Base-by-base conservation (phyloP, 2,888 invertebrate genomes). In the Drosophila leonis region DNA sequence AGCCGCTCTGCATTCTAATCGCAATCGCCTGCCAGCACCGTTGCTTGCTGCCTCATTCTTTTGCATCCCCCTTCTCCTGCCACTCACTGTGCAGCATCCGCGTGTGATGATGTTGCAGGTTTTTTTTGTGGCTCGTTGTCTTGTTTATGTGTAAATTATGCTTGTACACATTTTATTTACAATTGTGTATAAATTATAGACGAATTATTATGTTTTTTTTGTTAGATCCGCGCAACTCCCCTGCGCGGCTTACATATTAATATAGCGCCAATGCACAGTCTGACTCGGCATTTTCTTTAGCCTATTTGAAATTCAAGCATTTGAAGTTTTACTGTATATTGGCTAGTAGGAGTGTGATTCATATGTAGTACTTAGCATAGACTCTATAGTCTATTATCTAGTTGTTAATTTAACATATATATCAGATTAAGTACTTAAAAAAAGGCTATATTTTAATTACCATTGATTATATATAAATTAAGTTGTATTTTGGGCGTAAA, bases 141-240 rank as follows among this genome's bases (percentile, higher is more conserved):
- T 84, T 85, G 84, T 85, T 85, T 85, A 89, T 88, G 86, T 87
- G 85, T 87, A 87, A 87, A 87, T 87, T 89, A 87, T 87, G 88
- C 85, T 89, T 80, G 85, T 88, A 89, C 90, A 87, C 89, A 89
- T 89, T 86, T 86, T 89, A 85, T 65, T 82, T 75, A 82, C 86
- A 89, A 89, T 89, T 89, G 84, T 89, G 90, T 87, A 88, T 86
- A 89, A 86, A 86, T 89, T 89, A 86, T 87, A 78, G 82, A 72
- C 76, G 83, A 87, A 89, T 84, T 86, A 87, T 89, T 82, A 78
- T 89, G 90, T 87, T 84, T 81, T 78, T 46, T 64, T 63, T 42
- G n/a, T 18, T 39, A 5, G 12, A 29, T 41, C 31, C 37, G 39
- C 13, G 10, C 64, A 65, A 39, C 41, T 59, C 42, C 56, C 20